Evolutionary conservation across 1,140 invertebrate genomes (phyloP), one percentile per base, ranked within the genome.

Genomic region (Brachionus sp.): DNA sequence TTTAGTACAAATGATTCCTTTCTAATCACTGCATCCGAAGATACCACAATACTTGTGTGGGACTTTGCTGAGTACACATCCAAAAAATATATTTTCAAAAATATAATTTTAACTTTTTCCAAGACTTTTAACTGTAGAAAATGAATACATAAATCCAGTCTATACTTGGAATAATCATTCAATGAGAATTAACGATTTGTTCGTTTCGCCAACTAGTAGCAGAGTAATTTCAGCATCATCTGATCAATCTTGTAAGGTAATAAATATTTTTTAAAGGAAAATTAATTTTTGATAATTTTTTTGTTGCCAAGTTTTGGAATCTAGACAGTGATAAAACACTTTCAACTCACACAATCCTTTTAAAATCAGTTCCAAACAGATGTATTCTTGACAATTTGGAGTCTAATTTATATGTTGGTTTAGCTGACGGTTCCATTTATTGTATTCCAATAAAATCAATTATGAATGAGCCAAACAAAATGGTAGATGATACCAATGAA

Each of bases 111-210:
- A 78, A 50, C 4, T 19, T 78, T 57, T 23, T n/a, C n/a, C n/a
- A 44, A 75, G 77, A 19, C 25, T 80, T 39, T 44, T 80, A 66
- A 62, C 33, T 23, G n/a, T 39, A 3, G 50, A 80, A 42, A 80
- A 66, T 42, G 77, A 80, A 44, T 80, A 62, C n/a, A 23, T 80
- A 62, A 80, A 66, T 13, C 77, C 77, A 16, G 19, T 80, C 2
- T n/a, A 33, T 23, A 80, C 77, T 25, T 80, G 50, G 62, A 80
- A 66, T 44, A 66, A 57, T 29, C 77, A 80, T 62, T 80, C 77
- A 80, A 62, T 80, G 77, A 80, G 29, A 80, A 80, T 80, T 62
- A 80, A 80, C 33, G 77, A 80, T 62, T 35, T 80, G 46, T 80
- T 29, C 37, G 37, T 80, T 37, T 57, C 77, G 0, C 50, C 50